phyloP scores from a whole-genome alignment of 2,797 vertebrate species.

The Eremophila alpestris region DNA sequence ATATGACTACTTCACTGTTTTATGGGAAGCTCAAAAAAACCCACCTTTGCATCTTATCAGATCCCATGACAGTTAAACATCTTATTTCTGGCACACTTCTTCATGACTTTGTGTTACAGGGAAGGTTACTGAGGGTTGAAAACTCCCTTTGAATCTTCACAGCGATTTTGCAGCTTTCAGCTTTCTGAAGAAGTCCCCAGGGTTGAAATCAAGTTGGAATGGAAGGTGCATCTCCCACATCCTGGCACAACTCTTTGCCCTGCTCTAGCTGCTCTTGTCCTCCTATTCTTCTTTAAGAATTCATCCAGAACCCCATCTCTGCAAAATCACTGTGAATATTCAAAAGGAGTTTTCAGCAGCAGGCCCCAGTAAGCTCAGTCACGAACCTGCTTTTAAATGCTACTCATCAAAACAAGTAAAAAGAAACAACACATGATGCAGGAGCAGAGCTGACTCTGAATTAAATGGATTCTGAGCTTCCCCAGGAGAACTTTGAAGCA shows the following conservation, averaged over 20 bases:
- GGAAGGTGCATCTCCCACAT: not conserved
- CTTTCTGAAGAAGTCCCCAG: not conserved
- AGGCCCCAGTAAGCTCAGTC: not conserved
- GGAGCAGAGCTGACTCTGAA: not conserved
- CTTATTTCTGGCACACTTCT: not conserved
- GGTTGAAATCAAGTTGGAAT: fast-evolving
- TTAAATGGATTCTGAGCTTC: not conserved
- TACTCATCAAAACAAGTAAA: not conserved
- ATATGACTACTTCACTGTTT: not conserved
- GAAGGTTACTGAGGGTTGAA: not conserved
- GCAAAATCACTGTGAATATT: not conserved
- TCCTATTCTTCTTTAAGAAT: not conserved
- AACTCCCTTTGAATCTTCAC: not conserved
- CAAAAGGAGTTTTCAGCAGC: not conserved
- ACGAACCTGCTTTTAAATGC: not conserved
- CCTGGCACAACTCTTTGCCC: not conserved
- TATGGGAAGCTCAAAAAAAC: not conserved
- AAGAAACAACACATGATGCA: not conserved
- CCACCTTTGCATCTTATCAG: not conserved
- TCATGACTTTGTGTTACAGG: not conserved
- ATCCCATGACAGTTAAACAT: not conserved
- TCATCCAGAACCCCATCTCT: not conserved
- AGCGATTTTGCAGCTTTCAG: not conserved
- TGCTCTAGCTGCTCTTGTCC: not conserved
- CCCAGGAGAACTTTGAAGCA: not conserved